Evolutionary conservation across 2,888 invertebrate genomes (phyloP).

Genomic region (Athrips mouffetella): DNA sequence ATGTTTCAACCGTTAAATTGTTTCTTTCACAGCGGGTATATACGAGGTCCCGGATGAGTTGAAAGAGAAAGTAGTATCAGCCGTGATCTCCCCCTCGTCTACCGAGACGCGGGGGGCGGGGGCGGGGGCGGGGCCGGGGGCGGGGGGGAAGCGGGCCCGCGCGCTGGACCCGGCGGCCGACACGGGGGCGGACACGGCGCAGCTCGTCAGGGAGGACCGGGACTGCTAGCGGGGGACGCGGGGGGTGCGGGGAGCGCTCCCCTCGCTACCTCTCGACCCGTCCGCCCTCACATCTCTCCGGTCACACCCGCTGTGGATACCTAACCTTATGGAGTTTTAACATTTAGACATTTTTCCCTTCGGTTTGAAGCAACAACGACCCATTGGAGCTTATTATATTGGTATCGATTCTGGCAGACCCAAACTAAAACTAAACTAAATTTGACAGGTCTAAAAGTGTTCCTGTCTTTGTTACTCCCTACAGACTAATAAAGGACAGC

Average conservation of each 20-base stretch:
- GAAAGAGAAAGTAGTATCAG: constrained; percentile 83
- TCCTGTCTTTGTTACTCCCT: no score
- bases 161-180: constrained; percentile 91
- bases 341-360: no score
- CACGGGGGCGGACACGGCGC: constrained; percentile 94
- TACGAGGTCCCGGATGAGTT: constrained; percentile 90
- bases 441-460: no score
- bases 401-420: no score
- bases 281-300: neutral
- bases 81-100: constrained; percentile 88
- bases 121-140: constrained; percentile 54
- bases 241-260: constrained; percentile 16
- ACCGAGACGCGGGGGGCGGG: constrained; percentile 88
- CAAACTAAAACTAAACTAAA: no score
- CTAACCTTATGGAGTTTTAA: neutral
- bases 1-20: no score
- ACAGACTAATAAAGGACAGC: no score
- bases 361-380: no score
- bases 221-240: constrained; percentile 47
- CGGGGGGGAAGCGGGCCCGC: constrained; percentile 81
- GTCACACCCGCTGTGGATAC: neutral
- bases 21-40: constrained; percentile 75
- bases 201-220: constrained; percentile 93
- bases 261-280: constrained; percentile 21
- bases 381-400: no score